phyloP scores from a whole-genome alignment of 2,113 vertebrate genomes.

The Alethe castanea region DNA sequence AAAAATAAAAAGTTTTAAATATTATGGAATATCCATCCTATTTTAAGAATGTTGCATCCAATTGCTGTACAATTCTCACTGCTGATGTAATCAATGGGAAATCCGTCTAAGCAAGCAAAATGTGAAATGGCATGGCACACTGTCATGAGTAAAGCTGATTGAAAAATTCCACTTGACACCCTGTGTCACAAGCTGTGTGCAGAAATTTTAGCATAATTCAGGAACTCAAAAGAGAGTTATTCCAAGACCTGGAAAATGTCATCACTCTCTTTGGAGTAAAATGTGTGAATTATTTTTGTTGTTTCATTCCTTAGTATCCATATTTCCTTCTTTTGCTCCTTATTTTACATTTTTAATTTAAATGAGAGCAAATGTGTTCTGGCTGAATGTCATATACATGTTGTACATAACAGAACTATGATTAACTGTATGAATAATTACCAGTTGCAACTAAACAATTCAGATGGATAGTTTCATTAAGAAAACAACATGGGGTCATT shows the following conservation, averaged over 20 bases:
- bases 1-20: background rate
- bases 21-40: background rate
- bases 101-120: background rate
- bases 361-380: background rate
- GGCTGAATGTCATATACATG: background rate
- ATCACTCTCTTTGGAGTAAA: background rate
- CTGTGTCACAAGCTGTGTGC: background rate
- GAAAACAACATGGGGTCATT: constrained; percentile 70
- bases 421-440: constrained; percentile 72
- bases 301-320: background rate
- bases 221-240: background rate
- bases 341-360: constrained; percentile 14
- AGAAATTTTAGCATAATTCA: background rate
- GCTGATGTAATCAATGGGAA: background rate
- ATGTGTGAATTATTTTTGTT: background rate
- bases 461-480: constrained; percentile 76
- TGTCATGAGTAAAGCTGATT: background rate
- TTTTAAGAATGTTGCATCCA: background rate
- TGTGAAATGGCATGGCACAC: background rate
- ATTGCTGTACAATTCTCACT: background rate
- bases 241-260: background rate
- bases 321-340: background rate
- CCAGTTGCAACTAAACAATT: constrained; percentile 74
- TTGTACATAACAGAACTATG: constrained; percentile 52
- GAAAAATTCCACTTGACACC: background rate